Evolutionary conservation across 2,888 invertebrate genomes (phyloP), one percentile per base, ranked within the genome.

Genomic region (Pseudococcus viburni): DNA sequence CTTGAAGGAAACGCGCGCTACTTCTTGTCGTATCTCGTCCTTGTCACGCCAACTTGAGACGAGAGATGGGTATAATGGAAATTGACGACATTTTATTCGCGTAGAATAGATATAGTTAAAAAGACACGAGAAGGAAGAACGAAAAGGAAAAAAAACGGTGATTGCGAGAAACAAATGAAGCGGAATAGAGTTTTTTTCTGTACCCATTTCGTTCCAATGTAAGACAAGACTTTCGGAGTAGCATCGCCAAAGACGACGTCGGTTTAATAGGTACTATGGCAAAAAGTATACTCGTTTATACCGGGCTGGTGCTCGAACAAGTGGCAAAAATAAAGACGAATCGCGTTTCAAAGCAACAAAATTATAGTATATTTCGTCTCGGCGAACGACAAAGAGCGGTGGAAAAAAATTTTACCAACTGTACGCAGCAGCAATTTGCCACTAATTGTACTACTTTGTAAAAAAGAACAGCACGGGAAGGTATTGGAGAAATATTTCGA

Each of bases 91-190:
- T 73, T 73, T 73, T 73, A 73, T 73, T 73, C 68, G 68, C 22
- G 33, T 73, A 73, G 22, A 73, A 73, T 73, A 33, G 68, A 19
- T 59, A n/a, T 59, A 19, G 59, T 59, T 59, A 6, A 19, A 59
- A 59, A 6, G 9, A 59, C 6, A 59, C 6, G n/a, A n/a, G 55
- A 55, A 17, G 15, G 55, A 55, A 15, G 17, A 55, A 55, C 22
- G 33, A 73, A 73, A 73, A 33, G 26, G 26, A 73, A 26, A 15
- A 73, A 33, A 33, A 9, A 19, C 26, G 33, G 68, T 73, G 68
- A 73, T 73, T 73, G 68, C 68, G 68, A 73, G 15, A 73, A 80
- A 80, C 42, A 80, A 80, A 80, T 80, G 80, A 80, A 80, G 42
- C 42, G 80, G 80, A 80, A 80, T 46, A 22, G 9, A 39, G 19